Evolutionary conservation across 2,797 vertebrate species (phyloP).

Genomic region (Ataeniobius toweri): DNA sequence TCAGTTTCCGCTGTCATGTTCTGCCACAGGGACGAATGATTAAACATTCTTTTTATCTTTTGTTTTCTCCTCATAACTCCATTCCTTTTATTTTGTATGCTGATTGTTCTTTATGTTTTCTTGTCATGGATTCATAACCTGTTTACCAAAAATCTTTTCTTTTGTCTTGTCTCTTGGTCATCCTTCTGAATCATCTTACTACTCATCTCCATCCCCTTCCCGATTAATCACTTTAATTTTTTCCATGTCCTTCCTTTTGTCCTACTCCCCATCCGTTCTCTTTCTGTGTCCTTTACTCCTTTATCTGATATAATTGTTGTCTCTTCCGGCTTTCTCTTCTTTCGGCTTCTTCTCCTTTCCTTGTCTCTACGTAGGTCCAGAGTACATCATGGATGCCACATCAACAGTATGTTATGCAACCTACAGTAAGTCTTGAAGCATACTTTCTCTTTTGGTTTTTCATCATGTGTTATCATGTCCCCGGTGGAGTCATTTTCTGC

Average conservation of each 20-base stretch:
- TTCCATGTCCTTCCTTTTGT: slow-evolving; percentile 30
- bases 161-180: slow-evolving; percentile 50
- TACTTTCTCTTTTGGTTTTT: slow-evolving; percentile 25
- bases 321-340: slow-evolving; percentile 14
- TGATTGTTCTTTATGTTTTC: slow-evolving; percentile 54
- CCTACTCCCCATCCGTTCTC: slow-evolving; percentile 1
- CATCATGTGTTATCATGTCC: slow-evolving; percentile 12
- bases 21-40: slow-evolving; percentile 65
- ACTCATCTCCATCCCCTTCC: slow-evolving; percentile 26
- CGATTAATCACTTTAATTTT: slow-evolving; percentile 51
- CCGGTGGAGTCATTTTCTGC: slow-evolving; percentile 14
- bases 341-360: slow-evolving; percentile 49
- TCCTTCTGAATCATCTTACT: slow-evolving; percentile 38
- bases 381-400: slow-evolving; percentile 99
- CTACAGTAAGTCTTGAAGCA: slow-evolving; percentile 91
- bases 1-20: slow-evolving; percentile 61
- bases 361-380: slow-evolving; percentile 99
- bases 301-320: slow-evolving; percentile 12
- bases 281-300: slow-evolving; percentile 8
- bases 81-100: slow-evolving; percentile 57
- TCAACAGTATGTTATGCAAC: slow-evolving; percentile 99
- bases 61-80: slow-evolving; percentile 52
- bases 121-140: slow-evolving; percentile 47
- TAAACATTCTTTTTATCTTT: slow-evolving; percentile 57
- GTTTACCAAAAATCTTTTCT: slow-evolving; percentile 53